phyloP scores from a whole-genome alignment of 2,888 invertebrate species.

The Himalopsyche japonica region DNA sequence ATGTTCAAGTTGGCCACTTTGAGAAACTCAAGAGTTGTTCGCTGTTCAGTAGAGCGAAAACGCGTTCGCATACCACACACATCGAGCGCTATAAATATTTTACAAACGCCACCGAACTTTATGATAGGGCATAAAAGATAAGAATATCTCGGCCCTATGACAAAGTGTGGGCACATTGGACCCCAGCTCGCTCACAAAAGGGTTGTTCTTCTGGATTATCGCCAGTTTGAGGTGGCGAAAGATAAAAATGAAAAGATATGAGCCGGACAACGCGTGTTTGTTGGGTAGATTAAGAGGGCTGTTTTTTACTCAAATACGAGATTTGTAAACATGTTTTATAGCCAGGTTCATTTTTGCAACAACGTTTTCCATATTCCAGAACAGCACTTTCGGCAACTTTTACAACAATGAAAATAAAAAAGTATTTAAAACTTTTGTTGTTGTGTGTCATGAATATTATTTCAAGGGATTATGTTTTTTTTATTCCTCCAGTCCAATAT shows the following conservation, averaged over 20 bases:
- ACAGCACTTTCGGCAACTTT: no score
- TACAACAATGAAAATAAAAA: no score
- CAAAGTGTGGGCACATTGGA: conserved; percentile 26
- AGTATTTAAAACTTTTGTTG: no score
- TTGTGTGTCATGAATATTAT: no score
- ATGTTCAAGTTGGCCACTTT: neutral
- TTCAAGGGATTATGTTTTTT: no score
- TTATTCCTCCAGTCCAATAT: no score
- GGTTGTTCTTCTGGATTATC: neutral
- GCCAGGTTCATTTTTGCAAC: neutral
- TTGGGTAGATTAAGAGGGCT: neutral
- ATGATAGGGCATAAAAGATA: conserved; percentile 38
- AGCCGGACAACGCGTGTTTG: neutral
- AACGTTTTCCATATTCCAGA: no score
- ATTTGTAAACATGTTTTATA: neutral
- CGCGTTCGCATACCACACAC: conserved; percentile 2
- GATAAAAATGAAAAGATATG: neutral
- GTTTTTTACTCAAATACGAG: neutral
- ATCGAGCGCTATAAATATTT: conserved; percentile 37
- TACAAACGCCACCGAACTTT: conserved; percentile 37
- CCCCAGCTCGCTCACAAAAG: neutral
- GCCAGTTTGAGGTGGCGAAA: neutral
- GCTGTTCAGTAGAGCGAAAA: neutral
- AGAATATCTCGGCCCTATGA: conserved; percentile 35
- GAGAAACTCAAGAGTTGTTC: neutral